These are phyloP conservation scores for Drosophila parvula DNA, from an alignment of 1,140 invertebrate genomes.

Conservation along the genomic window DNA sequence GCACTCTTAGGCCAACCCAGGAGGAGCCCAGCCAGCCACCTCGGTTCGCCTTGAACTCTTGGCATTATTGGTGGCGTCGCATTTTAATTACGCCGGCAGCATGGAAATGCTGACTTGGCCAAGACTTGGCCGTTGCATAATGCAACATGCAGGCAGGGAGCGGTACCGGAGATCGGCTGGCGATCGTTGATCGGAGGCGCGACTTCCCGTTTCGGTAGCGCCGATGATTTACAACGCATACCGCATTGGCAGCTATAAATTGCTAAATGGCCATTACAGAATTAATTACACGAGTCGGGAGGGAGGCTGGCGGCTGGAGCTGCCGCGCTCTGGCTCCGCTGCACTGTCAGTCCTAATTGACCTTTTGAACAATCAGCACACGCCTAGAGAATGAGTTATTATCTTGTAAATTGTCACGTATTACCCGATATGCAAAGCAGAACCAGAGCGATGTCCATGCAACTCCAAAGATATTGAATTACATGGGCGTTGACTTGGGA, in stretches of 20 bases:
- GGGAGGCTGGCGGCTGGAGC: neutral
- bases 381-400: conserved; percentile 63
- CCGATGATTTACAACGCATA: conserved; percentile 70
- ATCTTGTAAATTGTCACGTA: conserved; percentile 77
- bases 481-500: conserved; percentile 25
- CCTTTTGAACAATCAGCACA: conserved; percentile 48
- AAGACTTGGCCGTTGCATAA: conserved; percentile 38
- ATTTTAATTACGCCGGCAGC: conserved; percentile 62
- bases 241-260: conserved; percentile 44
- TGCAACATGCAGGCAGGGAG: conserved; percentile 45
- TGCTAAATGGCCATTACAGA: conserved; percentile 55
- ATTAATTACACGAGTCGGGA: conserved; percentile 46
- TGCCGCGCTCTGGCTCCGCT: neutral
- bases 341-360: conserved; percentile 61
- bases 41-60: conserved; percentile 67
- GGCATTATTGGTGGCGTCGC: conserved; percentile 56
- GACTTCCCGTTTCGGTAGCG: conserved; percentile 68
- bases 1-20: conserved; percentile 10
- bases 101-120: conserved; percentile 37
- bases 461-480: conserved; percentile 37
- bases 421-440: conserved; percentile 43
- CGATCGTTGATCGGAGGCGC: conserved; percentile 30
- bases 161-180: conserved; percentile 1
- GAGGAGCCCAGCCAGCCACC: conserved; percentile 21
- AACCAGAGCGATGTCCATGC: conserved; percentile 25